Evolutionary conservation across 64 coral and sea anemone species (phyloP).

Genomic region (Montipora cactus): DNA sequence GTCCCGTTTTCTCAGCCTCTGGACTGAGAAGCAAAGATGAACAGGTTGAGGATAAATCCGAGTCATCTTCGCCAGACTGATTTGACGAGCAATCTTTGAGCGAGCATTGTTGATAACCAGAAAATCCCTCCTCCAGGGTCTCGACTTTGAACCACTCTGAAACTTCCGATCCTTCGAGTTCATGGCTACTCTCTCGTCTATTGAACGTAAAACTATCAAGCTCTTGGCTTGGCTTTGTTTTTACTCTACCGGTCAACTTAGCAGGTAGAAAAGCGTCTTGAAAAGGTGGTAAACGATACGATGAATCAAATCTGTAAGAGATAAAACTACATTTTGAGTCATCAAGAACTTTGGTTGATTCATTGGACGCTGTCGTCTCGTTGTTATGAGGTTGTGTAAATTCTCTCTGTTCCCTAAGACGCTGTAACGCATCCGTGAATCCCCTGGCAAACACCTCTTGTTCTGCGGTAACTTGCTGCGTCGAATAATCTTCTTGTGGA

Average conservation of each 20-base stretch:
- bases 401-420: constrained; percentile 76
- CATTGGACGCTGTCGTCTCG: constrained; percentile 27
- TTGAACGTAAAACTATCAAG: background rate
- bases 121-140: constrained; percentile 75
- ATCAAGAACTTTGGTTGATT: constrained; percentile 21
- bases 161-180: constrained; percentile 1
- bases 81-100: background rate
- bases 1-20: background rate
- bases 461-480: constrained; percentile 77
- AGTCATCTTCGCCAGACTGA: constrained; percentile 29
- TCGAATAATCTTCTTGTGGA: constrained; percentile 57
- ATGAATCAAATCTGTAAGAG: constrained; percentile 78
- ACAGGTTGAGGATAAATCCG: constrained; percentile 2
- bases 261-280: constrained; percentile 65
- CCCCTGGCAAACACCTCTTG: constrained; percentile 89
- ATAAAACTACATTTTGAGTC: constrained; percentile 74
- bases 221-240: constrained; percentile 22
- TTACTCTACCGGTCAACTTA: constrained; percentile 14
- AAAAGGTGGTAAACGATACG: constrained; percentile 53
- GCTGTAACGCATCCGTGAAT: constrained; percentile 89
- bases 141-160: constrained; percentile 68
- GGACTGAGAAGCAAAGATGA: background rate
- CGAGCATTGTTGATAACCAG: constrained; percentile 15
- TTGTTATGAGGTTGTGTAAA: constrained; percentile 19
- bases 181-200: constrained; percentile 4